Evolutionary conservation across 2,113 vertebrate genomes (phyloP), one percentile per base, ranked within the genome.

Genomic region (Scytalopus superciliaris): DNA sequence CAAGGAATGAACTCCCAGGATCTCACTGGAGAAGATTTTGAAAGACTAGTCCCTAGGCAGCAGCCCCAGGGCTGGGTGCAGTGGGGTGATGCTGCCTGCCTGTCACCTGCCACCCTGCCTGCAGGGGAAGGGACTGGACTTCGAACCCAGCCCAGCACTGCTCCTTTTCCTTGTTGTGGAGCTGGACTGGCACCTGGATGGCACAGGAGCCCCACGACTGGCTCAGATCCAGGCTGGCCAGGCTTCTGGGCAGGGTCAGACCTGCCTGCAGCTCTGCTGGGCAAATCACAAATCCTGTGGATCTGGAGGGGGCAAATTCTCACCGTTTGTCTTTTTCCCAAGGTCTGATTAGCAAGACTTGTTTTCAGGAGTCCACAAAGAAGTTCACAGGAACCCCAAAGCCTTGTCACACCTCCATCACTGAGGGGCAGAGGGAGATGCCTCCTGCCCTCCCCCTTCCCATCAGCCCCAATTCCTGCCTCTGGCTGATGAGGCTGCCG

Each of bases 171-270:
- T 14, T 14, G 24, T 40, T 49, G 17, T 0, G 0, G 42, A 30
- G 56, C 74, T 23, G 31, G 30, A 57, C 39, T 55, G 63, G 6
- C 1, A 1, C 44, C 39, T 17, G 73, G n/a, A 4, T 33, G 28
- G 55, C 35, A 7, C 9, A 23, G 72, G 47, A 76, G 27, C 62
- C 62, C 12, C 62, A 64, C 5, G 62, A 42, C 31, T 6, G 5
- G 39, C 68, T 52, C 10, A 6, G 42, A 17, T 19, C 28, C 1
- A 0, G 57, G 44, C 50, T 55, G 53, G 13, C 53, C 0, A 0
- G 22, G 7, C 27, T 74, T 14, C 62, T 64, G 69, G 49, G 42
- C 49, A 76, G 23, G 25, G 33, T 50, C 63, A 28, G 63, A 52
- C 17, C 55, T 50, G 53, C 16, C 56, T 42, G 37, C 0, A 12